Percentiles rank a stretch among this genome's conserved stretches.
Evolutionary conservation across 2,888 invertebrate species (phyloP).

Genomic region (Ischnura elegans): DNA sequence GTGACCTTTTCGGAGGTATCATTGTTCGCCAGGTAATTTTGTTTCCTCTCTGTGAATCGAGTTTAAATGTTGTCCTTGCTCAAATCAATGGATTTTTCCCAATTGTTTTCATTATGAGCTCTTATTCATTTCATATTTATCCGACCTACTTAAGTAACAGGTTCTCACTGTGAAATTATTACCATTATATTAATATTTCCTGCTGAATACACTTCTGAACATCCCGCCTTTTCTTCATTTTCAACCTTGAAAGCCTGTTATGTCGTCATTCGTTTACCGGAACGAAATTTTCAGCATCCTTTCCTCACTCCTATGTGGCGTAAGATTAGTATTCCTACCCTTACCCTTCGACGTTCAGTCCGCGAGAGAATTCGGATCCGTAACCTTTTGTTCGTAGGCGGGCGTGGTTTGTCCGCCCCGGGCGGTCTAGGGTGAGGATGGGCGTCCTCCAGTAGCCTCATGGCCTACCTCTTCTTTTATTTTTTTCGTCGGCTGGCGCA

Average conservation of each 20-base stretch:
- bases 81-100: too few relatives aligned
- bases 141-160: too few relatives aligned
- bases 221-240: not conserved
- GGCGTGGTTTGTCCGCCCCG: conserved; percentile 27
- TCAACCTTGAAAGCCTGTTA: not conserved
- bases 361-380: conserved; percentile 41
- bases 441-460: conserved; percentile 46
- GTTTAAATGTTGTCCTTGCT: too few relatives aligned
- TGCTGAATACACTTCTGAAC: not conserved
- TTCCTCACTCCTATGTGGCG: not conserved
- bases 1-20: too few relatives aligned
- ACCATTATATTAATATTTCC: too few relatives aligned
- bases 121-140: too few relatives aligned
- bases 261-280: conserved; percentile 1
- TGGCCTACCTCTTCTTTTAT: conserved; percentile 35
- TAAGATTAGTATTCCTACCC: not conserved
- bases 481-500: not conserved
- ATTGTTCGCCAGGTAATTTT: too few relatives aligned
- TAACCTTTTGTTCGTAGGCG: conserved; percentile 20
- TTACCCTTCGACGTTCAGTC: not conserved
- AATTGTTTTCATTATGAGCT: too few relatives aligned
- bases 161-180: too few relatives aligned
- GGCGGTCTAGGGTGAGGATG: not conserved
- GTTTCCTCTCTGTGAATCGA: too few relatives aligned
- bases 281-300: not conserved